Evolutionary conservation across 2,113 vertebrate species (phyloP), one percentile per base, ranked within the genome.

Genomic region (Hepsetus odoe): DNA sequence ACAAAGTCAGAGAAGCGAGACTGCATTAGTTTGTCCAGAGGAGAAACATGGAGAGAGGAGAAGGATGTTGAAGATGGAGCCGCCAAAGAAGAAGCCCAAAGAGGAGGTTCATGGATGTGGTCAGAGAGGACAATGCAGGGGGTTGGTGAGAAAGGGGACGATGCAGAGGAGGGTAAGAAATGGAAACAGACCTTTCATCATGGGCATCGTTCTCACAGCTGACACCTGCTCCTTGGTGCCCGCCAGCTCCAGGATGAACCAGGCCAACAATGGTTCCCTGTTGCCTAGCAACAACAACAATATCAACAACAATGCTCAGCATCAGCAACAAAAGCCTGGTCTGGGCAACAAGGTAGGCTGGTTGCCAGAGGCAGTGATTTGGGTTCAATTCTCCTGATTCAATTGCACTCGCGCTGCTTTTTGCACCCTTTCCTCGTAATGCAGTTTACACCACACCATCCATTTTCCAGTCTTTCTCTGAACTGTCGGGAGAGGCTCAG

Each of bases 281-380:
- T 65, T 65, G 22, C 33, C 32, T 65, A 35, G 61, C 61, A 65
- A 65, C 33, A 22, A 35, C 32, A 18, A 62, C 59, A 33, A 20
- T 32, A 32, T 20, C 59, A 62, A n/a, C 13, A 61, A 16, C 14
- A 49, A 51, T 6, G 14, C 4, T 11, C 4, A 46, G 5, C 2
- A 46, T 13, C 7, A 46, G 4, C 2, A 46, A 20, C 2, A 49
- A n/a, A 65, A 20, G 32, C 18, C n/a, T n/a, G 2, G 14, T 11
- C 59, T 10, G 18, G 1, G 16, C 32, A 38, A 33, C n/a, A 33
- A 38, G 20, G 32, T n/a, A n/a, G 20, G 33, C 18, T 12, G 10
- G 61, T 1, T 12, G 18, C 32, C 61, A 65, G 61, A 20, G 20
- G 61, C 61, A 22, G 61, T 18, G n/a, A 65, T 65, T 38, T 65